Evolutionary conservation across 2,113 vertebrate genomes (phyloP).

Genomic region (Podilymbus podiceps): DNA sequence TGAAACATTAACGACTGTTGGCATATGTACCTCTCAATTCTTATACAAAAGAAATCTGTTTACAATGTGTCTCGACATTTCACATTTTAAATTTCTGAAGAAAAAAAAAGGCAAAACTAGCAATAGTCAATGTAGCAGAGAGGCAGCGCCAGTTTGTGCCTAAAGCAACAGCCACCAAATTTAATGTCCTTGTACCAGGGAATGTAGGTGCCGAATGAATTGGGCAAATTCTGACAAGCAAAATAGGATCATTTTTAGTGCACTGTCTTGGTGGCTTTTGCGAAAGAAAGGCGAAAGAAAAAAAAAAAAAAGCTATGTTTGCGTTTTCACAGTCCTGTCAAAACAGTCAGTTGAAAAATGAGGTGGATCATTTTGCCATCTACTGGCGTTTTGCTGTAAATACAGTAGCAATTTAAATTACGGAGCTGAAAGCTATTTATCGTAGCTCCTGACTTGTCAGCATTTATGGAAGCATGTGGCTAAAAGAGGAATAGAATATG

Average conservation of each 20-base stretch:
- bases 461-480: conserved; percentile 53
- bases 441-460: conserved; percentile 30
- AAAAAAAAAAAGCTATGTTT: too few species aligned
- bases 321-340: neutral
- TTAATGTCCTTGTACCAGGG: neutral
- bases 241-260: neutral
- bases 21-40: rapidly evolving
- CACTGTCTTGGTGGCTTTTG: rapidly evolving
- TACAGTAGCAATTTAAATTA: neutral
- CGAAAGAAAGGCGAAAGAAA: too few species aligned
- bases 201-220: rapidly evolving
- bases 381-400: neutral
- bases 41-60: rapidly evolving
- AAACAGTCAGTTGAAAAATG: neutral
- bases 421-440: neutral
- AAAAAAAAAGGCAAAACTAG: too few species aligned
- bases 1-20: neutral
- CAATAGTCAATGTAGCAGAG: rapidly evolving
- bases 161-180: rapidly evolving
- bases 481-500: conserved; percentile 63
- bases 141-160: rapidly evolving
- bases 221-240: neutral
- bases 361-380: conserved; percentile 21
- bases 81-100: rapidly evolving
- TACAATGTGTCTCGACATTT: rapidly evolving